Percentiles rank a stretch among this genome's conserved stretches.
Evolutionary conservation across 2,797 vertebrate genomes (phyloP).

Genomic region (Threskiornis aethiopicus): DNA sequence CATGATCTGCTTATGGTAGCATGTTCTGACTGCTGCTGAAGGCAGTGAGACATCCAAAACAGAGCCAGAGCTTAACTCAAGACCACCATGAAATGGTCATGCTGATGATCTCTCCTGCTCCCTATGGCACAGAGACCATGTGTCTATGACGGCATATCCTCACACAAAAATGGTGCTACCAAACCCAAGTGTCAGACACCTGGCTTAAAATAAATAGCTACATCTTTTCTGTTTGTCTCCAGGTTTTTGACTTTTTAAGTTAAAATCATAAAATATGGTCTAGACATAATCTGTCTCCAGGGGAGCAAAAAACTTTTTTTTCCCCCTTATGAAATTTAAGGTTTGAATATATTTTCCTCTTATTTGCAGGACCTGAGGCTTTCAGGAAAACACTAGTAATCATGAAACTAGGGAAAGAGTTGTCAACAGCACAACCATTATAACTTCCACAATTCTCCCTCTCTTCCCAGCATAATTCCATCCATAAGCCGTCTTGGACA

Average conservation of each 20-base stretch:
- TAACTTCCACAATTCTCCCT: background rate
- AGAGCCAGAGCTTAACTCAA: background rate
- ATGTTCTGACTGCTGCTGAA: background rate
- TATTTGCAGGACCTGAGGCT: background rate
- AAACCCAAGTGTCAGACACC: background rate
- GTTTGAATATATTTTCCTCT: background rate
- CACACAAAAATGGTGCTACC: background rate
- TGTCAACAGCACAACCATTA: background rate
- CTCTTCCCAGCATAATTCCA: background rate
- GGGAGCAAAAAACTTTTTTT: background rate
- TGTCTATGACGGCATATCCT: background rate
- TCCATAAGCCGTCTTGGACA: background rate
- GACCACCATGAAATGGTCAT: background rate
- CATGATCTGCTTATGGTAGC: background rate
- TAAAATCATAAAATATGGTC: background rate
- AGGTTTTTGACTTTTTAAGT: background rate
- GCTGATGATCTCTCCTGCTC: background rate
- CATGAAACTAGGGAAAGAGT: background rate
- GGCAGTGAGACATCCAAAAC: background rate
- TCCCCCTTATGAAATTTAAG: background rate
- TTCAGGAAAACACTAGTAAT: background rate
- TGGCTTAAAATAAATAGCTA: background rate
- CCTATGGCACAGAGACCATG: fast-evolving
- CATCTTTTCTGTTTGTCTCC: background rate
- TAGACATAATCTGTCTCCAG: background rate